These are phyloP conservation scores for Anastrepha obliqua DNA, from an alignment of 1,140 invertebrate genomes.

Conservation along the genomic window DNA sequence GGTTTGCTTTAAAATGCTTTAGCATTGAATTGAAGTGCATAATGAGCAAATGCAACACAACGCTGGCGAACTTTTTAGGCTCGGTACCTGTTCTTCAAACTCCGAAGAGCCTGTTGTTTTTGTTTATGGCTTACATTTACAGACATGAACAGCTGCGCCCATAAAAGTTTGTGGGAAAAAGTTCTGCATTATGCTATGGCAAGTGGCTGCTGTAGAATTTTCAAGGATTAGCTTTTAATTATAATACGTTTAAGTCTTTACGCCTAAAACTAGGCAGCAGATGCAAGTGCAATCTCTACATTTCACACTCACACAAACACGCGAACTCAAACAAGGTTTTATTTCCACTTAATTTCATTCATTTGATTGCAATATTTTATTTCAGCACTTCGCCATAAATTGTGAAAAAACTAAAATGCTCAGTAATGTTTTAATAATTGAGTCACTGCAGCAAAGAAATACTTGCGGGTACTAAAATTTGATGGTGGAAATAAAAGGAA, in stretches of 20 bases:
- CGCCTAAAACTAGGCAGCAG: not conserved
- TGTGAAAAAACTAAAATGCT: too few relatives aligned
- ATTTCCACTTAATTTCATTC: too few relatives aligned
- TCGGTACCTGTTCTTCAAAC: not conserved
- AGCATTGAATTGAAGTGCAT: conserved; percentile 1
- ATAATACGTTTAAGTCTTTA: not conserved
- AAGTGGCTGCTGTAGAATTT: not conserved
- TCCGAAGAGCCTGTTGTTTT: not conserved
- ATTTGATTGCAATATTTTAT: too few relatives aligned
- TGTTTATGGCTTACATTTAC: not conserved
- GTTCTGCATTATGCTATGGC: not conserved
- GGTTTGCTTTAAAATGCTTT: not conserved
- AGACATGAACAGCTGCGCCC: not conserved
- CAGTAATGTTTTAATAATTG: too few relatives aligned
- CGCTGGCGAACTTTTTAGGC: not conserved
- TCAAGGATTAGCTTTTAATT: not conserved
- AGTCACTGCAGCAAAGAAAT: too few relatives aligned
- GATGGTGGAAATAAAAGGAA: too few relatives aligned
- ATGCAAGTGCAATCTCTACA: not conserved
- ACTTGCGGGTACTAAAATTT: too few relatives aligned
- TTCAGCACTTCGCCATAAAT: too few relatives aligned
- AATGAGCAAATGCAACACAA: not conserved
- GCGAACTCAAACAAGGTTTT: too few relatives aligned
- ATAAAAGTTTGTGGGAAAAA: not conserved
- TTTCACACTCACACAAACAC: too few relatives aligned